Evolutionary conservation across 2,113 vertebrate genomes (phyloP).

Genomic region (Geococcyx californianus): DNA sequence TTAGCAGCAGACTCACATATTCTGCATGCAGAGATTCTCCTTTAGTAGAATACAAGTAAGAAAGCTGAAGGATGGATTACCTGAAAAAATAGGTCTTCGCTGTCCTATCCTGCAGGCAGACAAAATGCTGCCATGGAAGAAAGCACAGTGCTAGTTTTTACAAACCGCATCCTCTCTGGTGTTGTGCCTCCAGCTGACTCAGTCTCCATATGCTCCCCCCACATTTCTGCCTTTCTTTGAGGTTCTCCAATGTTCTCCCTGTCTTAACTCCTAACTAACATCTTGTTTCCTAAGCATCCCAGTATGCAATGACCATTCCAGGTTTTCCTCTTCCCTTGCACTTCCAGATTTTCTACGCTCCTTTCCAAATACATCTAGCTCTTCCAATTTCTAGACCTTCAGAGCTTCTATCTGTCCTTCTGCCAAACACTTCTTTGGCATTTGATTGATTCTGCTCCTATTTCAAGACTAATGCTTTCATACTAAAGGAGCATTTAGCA

Average conservation of each 20-base stretch:
- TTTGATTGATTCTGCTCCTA: not conserved
- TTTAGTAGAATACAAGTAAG: not conserved
- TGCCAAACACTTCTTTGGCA: not conserved
- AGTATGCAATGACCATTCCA: not conserved
- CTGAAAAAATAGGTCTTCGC: not conserved
- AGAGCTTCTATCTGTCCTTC: not conserved
- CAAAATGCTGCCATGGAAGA: not conserved
- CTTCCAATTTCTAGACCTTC: slow-evolving; percentile 23
- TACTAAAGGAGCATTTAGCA: not conserved
- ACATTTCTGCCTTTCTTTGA: not conserved
- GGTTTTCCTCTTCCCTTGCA: not conserved
- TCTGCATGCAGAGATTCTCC: not conserved
- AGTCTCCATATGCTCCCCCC: not conserved
- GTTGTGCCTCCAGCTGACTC: not conserved
- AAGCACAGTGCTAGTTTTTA: not conserved
- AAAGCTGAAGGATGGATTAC: not conserved
- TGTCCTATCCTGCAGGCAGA: not conserved
- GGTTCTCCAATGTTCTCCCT: not conserved
- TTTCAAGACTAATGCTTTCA: not conserved
- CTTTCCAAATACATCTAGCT: not conserved
- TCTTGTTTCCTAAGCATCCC: not conserved
- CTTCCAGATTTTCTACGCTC: not conserved
- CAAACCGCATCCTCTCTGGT: not conserved
- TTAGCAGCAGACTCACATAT: not conserved
- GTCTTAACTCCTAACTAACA: not conserved